These are phyloP conservation scores for Anhinga anhinga DNA, from an alignment of 2,113 vertebrate species.

Conservation along the genomic window DNA sequence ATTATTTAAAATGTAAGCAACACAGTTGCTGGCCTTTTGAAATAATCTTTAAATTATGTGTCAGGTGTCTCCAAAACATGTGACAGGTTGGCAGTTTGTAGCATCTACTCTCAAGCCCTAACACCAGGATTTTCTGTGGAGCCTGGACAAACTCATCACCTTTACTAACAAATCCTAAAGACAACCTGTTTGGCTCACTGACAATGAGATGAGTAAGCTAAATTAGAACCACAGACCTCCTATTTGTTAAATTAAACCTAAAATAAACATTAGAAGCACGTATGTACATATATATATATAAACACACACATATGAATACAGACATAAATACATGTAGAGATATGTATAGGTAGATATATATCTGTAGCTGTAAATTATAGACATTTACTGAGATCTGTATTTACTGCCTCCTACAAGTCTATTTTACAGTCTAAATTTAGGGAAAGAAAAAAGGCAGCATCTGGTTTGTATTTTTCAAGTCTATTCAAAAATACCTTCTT, in stretches of 20 bases:
- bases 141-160: conserved; percentile 1
- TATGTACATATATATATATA: neutral
- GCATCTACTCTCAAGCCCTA: neutral
- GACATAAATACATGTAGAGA: neutral
- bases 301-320: neutral
- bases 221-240: neutral
- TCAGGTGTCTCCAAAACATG: neutral
- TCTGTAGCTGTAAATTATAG: conserved; percentile 11
- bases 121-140: conserved; percentile 9
- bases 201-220: neutral
- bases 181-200: conserved; percentile 31
- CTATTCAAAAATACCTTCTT: neutral
- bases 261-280: neutral
- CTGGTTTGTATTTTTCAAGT: neutral
- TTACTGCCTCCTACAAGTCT: conserved; percentile 20
- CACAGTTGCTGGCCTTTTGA: neutral
- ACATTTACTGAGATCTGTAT: neutral
- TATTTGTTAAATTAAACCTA: conserved; percentile 34
- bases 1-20: conserved; percentile 36
- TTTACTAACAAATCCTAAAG: conserved; percentile 40
- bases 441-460: neutral
- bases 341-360: neutral
- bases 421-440: conserved; percentile 18
- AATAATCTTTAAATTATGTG: conserved; percentile 18
- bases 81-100: neutral